A percentile compares a stretch with the other conserved stretches of the same genome.
Conservation (phyloP, 2,888 invertebrate genomes). For the Meiosimyza platycephala region DNA sequence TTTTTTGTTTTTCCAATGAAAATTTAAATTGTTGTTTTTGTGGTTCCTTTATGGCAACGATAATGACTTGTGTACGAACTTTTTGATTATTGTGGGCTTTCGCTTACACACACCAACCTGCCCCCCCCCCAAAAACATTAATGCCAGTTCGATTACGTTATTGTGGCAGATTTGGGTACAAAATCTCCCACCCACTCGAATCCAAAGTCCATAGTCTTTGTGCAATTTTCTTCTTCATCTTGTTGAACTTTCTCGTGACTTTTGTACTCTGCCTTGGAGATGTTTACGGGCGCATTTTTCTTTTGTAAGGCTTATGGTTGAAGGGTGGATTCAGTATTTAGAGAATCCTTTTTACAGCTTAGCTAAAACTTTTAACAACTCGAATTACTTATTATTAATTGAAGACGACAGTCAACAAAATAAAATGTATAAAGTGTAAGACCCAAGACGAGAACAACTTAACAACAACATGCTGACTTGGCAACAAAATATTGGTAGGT, state of each 20-base stretch:
- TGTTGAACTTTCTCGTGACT: slow-evolving; percentile 25
- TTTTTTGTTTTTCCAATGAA: background rate
- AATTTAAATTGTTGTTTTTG: background rate
- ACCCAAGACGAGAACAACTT: slow-evolving; percentile 19
- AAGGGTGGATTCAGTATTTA: background rate
- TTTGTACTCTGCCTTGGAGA: slow-evolving; percentile 16
- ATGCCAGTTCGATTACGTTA: slow-evolving; percentile 29
- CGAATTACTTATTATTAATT: slow-evolving; percentile 38
- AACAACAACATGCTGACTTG: slow-evolving; percentile 29
- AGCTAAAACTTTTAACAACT: slow-evolving; percentile 36
- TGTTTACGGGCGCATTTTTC: background rate
- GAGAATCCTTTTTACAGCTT: slow-evolving; percentile 35
- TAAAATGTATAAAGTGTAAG: slow-evolving; percentile 10
- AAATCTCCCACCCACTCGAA: background rate
- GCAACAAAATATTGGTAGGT: slow-evolving; percentile 6
- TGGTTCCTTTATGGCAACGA: slow-evolving; percentile 13
- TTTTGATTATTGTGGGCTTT: too few relatives aligned
- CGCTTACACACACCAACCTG: background rate
- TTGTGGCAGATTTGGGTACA: slow-evolving; percentile 12
- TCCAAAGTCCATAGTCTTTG: too few relatives aligned
- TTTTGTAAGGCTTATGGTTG: background rate
- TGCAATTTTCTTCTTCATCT: background rate
- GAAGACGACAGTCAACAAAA: slow-evolving; percentile 36
- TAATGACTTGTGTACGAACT: background rate
- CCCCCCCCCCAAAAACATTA: too few relatives aligned